These are phyloP conservation scores for Clamator glandarius DNA, from an alignment of 2,797 vertebrate species.

Conservation along the genomic window DNA sequence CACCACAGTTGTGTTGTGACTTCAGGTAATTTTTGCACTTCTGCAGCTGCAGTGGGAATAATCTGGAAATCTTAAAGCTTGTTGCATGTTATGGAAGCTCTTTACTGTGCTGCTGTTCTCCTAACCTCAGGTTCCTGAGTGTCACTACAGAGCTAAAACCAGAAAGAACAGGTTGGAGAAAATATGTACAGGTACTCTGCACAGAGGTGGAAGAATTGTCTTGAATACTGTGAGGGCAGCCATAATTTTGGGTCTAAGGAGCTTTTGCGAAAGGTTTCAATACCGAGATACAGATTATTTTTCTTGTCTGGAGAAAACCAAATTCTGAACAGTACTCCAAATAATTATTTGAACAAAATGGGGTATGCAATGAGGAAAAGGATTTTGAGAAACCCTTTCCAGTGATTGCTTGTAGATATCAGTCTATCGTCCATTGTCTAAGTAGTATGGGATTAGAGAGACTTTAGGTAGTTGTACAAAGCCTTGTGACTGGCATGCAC, in stretches of 20 bases:
- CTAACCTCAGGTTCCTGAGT: background rate
- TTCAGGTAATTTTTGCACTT: background rate
- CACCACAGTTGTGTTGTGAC: background rate
- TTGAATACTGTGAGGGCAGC: background rate
- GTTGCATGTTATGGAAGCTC: background rate
- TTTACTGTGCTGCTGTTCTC: background rate
- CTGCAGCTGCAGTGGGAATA: background rate
- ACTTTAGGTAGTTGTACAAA: background rate
- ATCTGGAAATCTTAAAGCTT: background rate
- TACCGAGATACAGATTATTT: background rate
- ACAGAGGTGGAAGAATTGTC: background rate
- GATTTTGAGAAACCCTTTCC: background rate
- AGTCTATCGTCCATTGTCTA: background rate
- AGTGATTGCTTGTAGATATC: background rate
- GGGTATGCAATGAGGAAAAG: background rate
- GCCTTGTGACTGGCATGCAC: background rate
- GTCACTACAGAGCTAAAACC: background rate
- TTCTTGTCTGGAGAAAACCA: background rate
- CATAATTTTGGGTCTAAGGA: background rate
- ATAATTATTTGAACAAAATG: background rate
- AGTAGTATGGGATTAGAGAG: background rate
- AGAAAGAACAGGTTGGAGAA: background rate
- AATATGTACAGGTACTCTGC: fast-evolving
- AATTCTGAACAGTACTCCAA: background rate
- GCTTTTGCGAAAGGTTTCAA: background rate